Base-by-base conservation (phyloP, 2,113 vertebrate species). In the Mastomys natalensis region DNA sequence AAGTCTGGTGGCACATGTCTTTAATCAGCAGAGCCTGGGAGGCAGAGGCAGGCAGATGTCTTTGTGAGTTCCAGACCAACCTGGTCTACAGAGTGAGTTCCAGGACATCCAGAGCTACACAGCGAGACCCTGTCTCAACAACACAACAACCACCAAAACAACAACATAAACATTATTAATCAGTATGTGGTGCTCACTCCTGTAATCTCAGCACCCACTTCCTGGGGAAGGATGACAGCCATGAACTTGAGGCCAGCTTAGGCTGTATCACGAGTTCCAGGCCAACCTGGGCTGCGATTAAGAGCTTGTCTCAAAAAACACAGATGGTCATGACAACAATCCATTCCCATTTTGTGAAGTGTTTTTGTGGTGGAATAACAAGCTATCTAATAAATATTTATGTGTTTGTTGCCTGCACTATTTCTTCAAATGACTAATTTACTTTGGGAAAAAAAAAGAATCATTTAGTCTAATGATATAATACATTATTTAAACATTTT, bases 341-440 rank as follows among this genome's bases (percentile, higher is more conserved):
- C n/a, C 51, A 58, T 31, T 16, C 68, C 17, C 31, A 82, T 34
- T 91, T 77, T 77, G 9, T 90, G 31, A 92, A 64, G 1, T 19
- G 7, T 78, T 76, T 93, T 73, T 55, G 72, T 81, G 64, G 48
- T 84, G 19, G 19, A 93, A 82, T 73, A 81, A 37, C n/a, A 43
- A 93, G 10, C 55, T 93, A 77, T 43, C 77, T 73, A 82, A 48
- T 76, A 90, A 62, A n/a, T 55, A 45, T 24, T 93, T 60, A 76
- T 58, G 51, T 21, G 89, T 86, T 55, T n/a, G 12, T 74, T 88
- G 22, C 34, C 73, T 91, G 34, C 6, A 72, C 21, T 64, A 5
- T 89, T 94, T 96, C 34, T 87, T 60, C 74, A 73, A 80, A 91
- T 62, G 60, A 96, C 53, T 89, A 64, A 86, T 87, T 95, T 89